Evolutionary conservation across 1,140 invertebrate species (phyloP).

Genomic region (Orius insidiosus): DNA sequence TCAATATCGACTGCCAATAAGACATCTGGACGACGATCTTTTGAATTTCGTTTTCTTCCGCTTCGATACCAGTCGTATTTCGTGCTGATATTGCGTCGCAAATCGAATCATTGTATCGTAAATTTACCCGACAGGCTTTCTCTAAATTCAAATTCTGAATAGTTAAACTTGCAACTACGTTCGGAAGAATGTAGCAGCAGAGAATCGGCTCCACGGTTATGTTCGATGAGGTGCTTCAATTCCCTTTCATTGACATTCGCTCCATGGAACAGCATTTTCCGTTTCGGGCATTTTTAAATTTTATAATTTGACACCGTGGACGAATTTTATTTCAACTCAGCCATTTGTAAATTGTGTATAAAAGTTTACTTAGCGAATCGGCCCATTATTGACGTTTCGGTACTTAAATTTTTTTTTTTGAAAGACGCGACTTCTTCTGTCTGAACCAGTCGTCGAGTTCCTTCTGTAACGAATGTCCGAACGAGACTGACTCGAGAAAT

Average conservation of each 20-base stretch:
- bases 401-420: too few species aligned
- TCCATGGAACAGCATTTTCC: slow-evolving; percentile 13
- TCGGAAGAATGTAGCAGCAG: slow-evolving; percentile 61
- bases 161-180: slow-evolving; percentile 53
- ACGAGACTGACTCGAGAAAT: not conserved
- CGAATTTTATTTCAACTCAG: too few species aligned
- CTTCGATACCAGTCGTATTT: slow-evolving; percentile 47
- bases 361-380: not conserved
- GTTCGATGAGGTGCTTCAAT: slow-evolving; percentile 28
- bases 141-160: slow-evolving; percentile 68
- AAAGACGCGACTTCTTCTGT: not conserved
- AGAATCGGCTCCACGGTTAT: slow-evolving; percentile 65
- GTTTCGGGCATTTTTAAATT: not conserved
- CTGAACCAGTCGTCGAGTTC: not conserved
- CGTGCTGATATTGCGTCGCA: slow-evolving; percentile 51
- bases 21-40: slow-evolving; percentile 57
- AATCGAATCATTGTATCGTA: slow-evolving; percentile 45
- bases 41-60: slow-evolving; percentile 50
- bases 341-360: not conserved
- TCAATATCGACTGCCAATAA: slow-evolving; percentile 62
- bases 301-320: too few species aligned
- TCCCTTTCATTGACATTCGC: slow-evolving; percentile 21
- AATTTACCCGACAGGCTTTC: slow-evolving; percentile 66
- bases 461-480: not conserved
- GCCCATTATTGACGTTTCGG: not conserved